Conservation (phyloP, 37 sponge, comb jelly and placozoan species). For the Haliclona indistincta region DNA sequence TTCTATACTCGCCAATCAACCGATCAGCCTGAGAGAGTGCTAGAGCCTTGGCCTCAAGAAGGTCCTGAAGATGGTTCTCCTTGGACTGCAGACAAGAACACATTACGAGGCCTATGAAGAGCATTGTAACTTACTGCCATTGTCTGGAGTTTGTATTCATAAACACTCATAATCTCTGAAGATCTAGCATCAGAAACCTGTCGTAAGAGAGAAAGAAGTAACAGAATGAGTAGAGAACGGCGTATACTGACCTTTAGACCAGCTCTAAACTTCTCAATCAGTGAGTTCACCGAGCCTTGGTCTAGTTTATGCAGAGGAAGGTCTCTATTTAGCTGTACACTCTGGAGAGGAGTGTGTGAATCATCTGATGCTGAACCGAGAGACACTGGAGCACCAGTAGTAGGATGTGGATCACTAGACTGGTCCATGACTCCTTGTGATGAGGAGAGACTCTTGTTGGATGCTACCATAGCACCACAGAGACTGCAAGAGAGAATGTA, state of each 20-base stretch:
- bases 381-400: not conserved
- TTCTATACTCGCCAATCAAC: constrained; percentile 51
- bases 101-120: not conserved
- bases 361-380: too few relatives aligned
- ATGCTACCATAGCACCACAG: too few relatives aligned
- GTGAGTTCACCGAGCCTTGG: too few relatives aligned
- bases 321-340: too few relatives aligned
- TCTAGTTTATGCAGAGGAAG: too few relatives aligned
- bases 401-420: not conserved
- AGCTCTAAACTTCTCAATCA: constrained; percentile 53
- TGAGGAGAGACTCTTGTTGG: too few relatives aligned
- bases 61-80: constrained; percentile 64
- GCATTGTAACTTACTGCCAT: constrained; percentile 26
- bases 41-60: constrained; percentile 67
- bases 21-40: constrained; percentile 71
- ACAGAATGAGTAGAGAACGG: not conserved
- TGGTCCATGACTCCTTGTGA: too few relatives aligned
- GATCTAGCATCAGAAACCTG: constrained; percentile 44
- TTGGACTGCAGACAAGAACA: constrained; percentile 25
- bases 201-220: not conserved
- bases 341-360: too few relatives aligned
- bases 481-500: too few relatives aligned
- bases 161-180: constrained; percentile 57
- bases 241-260: constrained; percentile 27
- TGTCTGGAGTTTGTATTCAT: constrained; percentile 64